Evolutionary conservation across 2,113 vertebrate genomes (phyloP).

Genomic region (Leptosomus discolor): DNA sequence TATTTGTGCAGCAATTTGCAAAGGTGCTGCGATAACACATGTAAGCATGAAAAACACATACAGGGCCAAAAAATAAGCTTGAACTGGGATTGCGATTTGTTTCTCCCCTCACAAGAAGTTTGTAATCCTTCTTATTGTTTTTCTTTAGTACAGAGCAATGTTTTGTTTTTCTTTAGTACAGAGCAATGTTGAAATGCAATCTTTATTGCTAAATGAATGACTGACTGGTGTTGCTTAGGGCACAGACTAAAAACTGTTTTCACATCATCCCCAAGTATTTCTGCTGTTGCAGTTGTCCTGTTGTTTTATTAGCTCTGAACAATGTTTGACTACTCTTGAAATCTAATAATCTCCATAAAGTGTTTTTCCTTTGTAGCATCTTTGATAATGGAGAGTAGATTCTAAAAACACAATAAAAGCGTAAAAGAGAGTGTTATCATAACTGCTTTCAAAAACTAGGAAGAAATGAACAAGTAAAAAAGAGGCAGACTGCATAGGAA

Average conservation of each 20-base stretch:
- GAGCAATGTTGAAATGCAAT: neutral
- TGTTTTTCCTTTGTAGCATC: neutral
- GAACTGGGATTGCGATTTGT: neutral
- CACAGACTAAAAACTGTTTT: neutral
- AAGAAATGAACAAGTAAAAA: neutral
- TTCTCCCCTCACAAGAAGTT: neutral
- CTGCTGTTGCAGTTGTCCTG: neutral
- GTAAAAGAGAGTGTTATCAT: neutral
- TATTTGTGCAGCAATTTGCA: neutral
- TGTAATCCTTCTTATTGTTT: slow-evolving; percentile 4
- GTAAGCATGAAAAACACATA: too few species aligned
- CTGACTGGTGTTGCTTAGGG: slow-evolving; percentile 10
- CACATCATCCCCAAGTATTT: neutral
- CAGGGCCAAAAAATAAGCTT: neutral
- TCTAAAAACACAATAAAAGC: neutral
- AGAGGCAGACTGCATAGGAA: neutral
- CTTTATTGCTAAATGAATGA: slow-evolving; percentile 35
- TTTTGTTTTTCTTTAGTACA: neutral
- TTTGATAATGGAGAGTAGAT: slow-evolving; percentile 1
- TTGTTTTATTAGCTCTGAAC: slow-evolving; percentile 59
- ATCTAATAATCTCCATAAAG: slow-evolving; percentile 40
- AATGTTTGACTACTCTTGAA: neutral
- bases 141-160: neutral
- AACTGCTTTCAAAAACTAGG: neutral
- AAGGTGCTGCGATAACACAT: neutral